phyloP scores from a whole-genome alignment of 2,888 invertebrate genomes.

The Tetrapedia diversipes region DNA sequence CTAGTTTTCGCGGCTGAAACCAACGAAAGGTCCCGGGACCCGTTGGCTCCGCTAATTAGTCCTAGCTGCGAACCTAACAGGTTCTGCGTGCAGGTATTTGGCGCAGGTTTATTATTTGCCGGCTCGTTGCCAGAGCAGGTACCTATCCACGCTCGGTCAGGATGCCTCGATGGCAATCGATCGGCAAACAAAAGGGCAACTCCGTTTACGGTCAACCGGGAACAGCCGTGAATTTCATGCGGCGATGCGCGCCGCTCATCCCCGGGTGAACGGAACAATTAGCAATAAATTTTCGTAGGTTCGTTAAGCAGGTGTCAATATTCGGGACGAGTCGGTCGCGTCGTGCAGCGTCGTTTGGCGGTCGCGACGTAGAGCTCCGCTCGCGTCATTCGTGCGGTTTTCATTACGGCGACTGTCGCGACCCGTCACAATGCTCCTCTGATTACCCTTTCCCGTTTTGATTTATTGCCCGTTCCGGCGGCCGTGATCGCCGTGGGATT shows the following conservation, averaged over 20 bases:
- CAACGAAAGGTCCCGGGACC: background rate
- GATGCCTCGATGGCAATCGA: constrained; percentile 47
- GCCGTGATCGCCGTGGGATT: constrained; percentile 16
- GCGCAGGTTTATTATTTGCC: constrained; percentile 38
- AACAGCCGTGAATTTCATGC: background rate
- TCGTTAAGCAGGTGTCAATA: constrained; percentile 57
- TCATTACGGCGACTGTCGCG: constrained; percentile 23
- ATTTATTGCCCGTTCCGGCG: constrained; percentile 33
- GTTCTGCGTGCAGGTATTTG: constrained; percentile 46
- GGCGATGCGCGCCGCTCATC: background rate
- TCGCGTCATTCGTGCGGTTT: constrained; percentile 24
- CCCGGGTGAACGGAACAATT: constrained; percentile 32
- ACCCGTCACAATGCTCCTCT: constrained; percentile 27
- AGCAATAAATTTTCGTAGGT: constrained; percentile 57
- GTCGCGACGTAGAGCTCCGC: background rate
- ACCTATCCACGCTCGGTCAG: constrained; percentile 21
- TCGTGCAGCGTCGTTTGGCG: constrained; percentile 1
- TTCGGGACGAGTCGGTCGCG: constrained; percentile 36
- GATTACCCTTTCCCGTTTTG: constrained; percentile 32
- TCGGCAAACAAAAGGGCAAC: constrained; percentile 48
- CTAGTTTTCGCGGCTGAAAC: background rate
- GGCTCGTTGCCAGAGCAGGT: constrained; percentile 45
- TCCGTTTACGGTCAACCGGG: constrained; percentile 40
- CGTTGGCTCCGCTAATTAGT: constrained; percentile 44
- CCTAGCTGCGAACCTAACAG: constrained; percentile 15